phyloP scores from a whole-genome alignment of 1,140 invertebrate species.

The Lucilia cuprina region DNA sequence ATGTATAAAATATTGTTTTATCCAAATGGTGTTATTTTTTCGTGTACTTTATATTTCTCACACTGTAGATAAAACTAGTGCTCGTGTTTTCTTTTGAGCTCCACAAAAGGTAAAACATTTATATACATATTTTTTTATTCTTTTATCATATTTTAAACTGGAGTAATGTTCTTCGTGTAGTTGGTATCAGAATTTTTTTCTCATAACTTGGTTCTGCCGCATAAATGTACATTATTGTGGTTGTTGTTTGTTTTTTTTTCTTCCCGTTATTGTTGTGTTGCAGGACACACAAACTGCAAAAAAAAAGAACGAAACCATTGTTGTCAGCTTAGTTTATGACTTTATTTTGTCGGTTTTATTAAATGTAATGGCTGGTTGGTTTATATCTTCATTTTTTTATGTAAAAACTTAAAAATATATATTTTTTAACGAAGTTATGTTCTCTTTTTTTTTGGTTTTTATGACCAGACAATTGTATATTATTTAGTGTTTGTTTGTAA shows the following conservation, averaged over 20 bases:
- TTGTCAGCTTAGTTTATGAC: slow-evolving; percentile 33
- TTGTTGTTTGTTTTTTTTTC: background rate
- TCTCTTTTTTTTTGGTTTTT: background rate
- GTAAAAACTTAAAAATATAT: background rate
- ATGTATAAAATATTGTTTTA: too few relatives aligned
- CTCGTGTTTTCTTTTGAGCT: background rate
- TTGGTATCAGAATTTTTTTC: background rate
- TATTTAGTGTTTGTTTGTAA: background rate
- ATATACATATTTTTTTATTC: background rate
- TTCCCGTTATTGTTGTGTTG: background rate
- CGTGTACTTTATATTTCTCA: background rate
- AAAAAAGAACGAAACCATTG: slow-evolving; percentile 5
- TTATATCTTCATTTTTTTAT: background rate
- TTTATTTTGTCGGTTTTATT: slow-evolving; percentile 32
- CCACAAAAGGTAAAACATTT: slow-evolving; percentile 28
- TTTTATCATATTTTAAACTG: background rate
- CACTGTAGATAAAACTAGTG: background rate
- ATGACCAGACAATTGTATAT: background rate
- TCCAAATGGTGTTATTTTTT: background rate
- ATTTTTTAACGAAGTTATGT: background rate
- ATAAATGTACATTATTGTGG: slow-evolving; percentile 9
- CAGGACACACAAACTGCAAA: background rate
- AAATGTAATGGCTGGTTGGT: slow-evolving; percentile 27
- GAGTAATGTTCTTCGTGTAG: background rate
- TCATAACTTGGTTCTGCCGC: background rate